A percentile compares a stretch with the other conserved stretches of the same genome.
Evolutionary conservation across 2,888 invertebrate genomes (phyloP).

Genomic region (Mesorhabditis belari): DNA sequence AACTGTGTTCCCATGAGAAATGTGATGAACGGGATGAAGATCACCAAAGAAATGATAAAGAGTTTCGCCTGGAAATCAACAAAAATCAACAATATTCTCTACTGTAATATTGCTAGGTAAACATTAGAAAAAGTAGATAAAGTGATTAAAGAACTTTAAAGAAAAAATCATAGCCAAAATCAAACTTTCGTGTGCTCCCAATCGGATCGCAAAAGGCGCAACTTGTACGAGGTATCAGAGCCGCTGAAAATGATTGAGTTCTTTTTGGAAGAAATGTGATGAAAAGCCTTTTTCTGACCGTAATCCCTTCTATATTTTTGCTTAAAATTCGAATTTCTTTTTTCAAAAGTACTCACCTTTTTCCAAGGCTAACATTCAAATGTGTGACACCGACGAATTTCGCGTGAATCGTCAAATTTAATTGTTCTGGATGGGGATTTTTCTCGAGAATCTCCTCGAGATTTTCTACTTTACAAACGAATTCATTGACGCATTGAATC

Average conservation of each 20-base stretch:
- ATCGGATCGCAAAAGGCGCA: neutral
- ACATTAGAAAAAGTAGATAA: slow-evolving; percentile 12
- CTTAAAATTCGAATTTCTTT: too few species aligned
- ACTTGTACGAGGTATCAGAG: neutral
- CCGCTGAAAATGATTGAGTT: too few species aligned
- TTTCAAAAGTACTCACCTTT: slow-evolving; percentile 4
- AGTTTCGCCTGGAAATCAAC: slow-evolving; percentile 9
- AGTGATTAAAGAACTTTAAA: neutral
- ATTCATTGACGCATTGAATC: neutral
- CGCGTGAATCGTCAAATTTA: slow-evolving; percentile 4
- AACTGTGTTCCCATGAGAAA: slow-evolving; percentile 58
- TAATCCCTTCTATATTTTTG: neutral
- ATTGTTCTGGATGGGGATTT: neutral
- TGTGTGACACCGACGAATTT: slow-evolving; percentile 5
- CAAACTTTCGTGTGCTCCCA: too few species aligned
- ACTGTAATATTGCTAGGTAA: too few species aligned
- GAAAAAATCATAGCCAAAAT: too few species aligned
- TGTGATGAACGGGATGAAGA: slow-evolving; percentile 54
- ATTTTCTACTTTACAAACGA: neutral
- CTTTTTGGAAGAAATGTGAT: too few species aligned
- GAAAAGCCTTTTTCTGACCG: neutral
- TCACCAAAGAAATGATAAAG: slow-evolving; percentile 49
- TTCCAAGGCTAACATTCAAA: neutral
- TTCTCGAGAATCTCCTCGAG: neutral
- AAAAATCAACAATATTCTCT: too few species aligned